Percentiles rank a stretch among this genome's conserved stretches.
These are phyloP conservation scores for Edolisoma coerulescens DNA, from an alignment of 2,113 vertebrate species.

Conservation along the genomic window DNA sequence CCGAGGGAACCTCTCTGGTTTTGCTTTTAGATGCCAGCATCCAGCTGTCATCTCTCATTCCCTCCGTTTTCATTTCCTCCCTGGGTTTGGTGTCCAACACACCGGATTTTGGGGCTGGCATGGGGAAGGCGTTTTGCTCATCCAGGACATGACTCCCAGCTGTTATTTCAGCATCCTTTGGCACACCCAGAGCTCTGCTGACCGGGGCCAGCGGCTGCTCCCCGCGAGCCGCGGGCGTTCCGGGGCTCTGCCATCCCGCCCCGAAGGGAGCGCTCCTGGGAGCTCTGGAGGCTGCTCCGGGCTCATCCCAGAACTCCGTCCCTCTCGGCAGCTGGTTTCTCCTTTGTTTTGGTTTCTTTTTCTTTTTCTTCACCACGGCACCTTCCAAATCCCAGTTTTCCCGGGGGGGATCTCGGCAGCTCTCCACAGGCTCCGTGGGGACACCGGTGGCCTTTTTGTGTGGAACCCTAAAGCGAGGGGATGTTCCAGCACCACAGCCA, in stretches of 20 bases:
- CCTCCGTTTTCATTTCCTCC: fast-evolving
- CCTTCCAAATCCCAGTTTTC: constrained; percentile 65
- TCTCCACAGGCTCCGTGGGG: neutral
- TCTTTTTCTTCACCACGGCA: constrained; percentile 68
- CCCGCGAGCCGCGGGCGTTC: neutral
- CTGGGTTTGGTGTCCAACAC: neutral
- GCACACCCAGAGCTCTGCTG: neutral
- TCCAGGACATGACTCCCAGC: fast-evolving
- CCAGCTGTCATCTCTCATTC: neutral
- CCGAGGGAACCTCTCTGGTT: neutral
- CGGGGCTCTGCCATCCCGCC: neutral
- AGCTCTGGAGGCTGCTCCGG: neutral
- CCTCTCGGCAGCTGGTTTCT: constrained; percentile 39
- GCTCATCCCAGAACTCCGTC: constrained; percentile 45
- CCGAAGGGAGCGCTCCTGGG: neutral
- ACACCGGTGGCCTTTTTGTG: neutral
- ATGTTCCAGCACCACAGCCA: neutral
- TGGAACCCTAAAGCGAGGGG: constrained; percentile 5
- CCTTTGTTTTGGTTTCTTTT: constrained; percentile 74
- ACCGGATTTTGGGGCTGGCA: neutral
- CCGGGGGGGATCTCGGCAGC: constrained; percentile 2
- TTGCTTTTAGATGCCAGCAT: neutral
- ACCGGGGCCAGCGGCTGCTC: neutral
- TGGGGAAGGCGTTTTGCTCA: neutral
- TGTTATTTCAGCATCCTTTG: neutral